Evolutionary conservation across 1,140 invertebrate genomes (phyloP).

Genomic region (Drosophila persimilis): DNA sequence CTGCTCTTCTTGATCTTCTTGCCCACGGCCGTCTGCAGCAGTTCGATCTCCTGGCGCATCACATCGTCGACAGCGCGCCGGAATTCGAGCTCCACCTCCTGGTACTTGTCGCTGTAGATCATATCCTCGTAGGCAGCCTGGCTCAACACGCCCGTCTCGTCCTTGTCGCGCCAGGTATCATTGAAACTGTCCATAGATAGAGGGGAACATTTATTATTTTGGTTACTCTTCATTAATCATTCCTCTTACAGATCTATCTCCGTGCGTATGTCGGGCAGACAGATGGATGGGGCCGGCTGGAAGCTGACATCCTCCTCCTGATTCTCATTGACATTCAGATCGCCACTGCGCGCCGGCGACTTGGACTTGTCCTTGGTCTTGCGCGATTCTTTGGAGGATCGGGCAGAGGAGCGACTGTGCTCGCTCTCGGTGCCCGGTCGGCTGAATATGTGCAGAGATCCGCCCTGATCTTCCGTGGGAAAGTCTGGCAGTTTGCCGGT

Average conservation of each 20-base stretch:
- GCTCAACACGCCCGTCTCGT: slow-evolving; percentile 86
- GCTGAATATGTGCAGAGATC: slow-evolving; percentile 92
- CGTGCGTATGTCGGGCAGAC: slow-evolving; percentile 85
- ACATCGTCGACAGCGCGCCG: slow-evolving; percentile 92
- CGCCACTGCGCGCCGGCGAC: slow-evolving; percentile 84
- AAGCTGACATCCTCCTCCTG: slow-evolving; percentile 84
- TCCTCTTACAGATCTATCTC: slow-evolving; percentile 85
- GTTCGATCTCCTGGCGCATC: slow-evolving; percentile 92
- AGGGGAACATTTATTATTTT: no score
- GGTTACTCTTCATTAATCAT: background rate
- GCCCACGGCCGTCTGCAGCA: slow-evolving; percentile 89
- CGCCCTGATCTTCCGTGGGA: slow-evolving; percentile 94
- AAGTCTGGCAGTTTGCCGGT: slow-evolving; percentile 95
- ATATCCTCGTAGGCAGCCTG: slow-evolving; percentile 92
- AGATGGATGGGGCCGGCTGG: slow-evolving; percentile 85
- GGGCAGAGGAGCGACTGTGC: slow-evolving; percentile 89
- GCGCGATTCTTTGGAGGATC: slow-evolving; percentile 91
- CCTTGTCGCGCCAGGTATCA: slow-evolving; percentile 91
- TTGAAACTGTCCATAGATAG: slow-evolving; percentile 84
- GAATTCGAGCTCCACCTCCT: slow-evolving; percentile 93
- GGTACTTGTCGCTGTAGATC: slow-evolving; percentile 91
- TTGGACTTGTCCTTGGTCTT: slow-evolving; percentile 87
- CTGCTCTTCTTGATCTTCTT: slow-evolving; percentile 91
- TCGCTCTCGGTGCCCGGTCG: slow-evolving; percentile 89
- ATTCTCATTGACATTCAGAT: slow-evolving; percentile 85